These are phyloP conservation scores for Spilogale gracilis DNA, from an alignment of 2,113 vertebrate species.

Conservation along the genomic window DNA sequence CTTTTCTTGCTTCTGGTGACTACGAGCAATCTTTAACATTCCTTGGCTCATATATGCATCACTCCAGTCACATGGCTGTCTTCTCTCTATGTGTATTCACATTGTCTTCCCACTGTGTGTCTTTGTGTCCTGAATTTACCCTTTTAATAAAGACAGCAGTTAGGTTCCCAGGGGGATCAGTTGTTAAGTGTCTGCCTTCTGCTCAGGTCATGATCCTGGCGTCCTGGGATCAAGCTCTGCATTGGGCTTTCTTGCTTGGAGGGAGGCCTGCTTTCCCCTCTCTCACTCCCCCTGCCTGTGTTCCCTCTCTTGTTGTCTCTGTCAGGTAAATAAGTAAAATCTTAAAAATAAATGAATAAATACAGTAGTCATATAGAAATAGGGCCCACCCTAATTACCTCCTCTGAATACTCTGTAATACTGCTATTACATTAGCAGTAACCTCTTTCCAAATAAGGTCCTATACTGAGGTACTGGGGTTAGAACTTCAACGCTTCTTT, in stretches of 20 bases:
- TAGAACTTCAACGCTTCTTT: not conserved
- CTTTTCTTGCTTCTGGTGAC: not conserved
- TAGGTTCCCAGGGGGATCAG: too few relatives aligned
- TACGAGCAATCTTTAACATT: not conserved
- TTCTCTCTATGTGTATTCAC: not conserved
- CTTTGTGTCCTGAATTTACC: not conserved
- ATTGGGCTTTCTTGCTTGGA: too few relatives aligned
- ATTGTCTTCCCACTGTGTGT: not conserved
- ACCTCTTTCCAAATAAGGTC: not conserved
- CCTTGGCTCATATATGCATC: not conserved
- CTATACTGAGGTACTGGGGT: not conserved
- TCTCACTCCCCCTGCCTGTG: too few relatives aligned
- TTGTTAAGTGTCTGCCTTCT: too few relatives aligned
- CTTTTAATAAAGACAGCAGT: not conserved
- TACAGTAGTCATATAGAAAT: not conserved
- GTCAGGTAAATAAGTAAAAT: too few relatives aligned
- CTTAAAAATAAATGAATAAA: not conserved
- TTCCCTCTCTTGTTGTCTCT: too few relatives aligned
- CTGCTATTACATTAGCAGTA: not conserved
- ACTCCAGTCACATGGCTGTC: accelerated
- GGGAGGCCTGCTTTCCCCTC: too few relatives aligned
- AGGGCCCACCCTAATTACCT: not conserved
- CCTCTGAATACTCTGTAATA: not conserved
- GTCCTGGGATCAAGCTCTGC: too few relatives aligned
- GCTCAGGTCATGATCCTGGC: too few relatives aligned